Percentiles rank a stretch among this genome's conserved stretches.
Conservation (phyloP, 1,140 invertebrate species). For the Acromyrmex heyeri region DNA sequence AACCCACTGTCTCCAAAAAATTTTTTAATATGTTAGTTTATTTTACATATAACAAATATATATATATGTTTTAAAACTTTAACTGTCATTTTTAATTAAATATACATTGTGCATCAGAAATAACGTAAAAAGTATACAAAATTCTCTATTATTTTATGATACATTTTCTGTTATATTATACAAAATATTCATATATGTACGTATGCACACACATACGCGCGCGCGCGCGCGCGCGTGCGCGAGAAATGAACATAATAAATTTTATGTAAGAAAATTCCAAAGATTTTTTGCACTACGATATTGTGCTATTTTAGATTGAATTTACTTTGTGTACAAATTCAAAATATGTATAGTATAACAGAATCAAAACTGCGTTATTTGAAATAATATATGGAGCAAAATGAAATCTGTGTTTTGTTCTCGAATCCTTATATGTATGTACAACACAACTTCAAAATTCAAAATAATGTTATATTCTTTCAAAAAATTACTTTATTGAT, state of each 20-base stretch:
- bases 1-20: conserved; percentile 54
- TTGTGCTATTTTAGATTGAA: background rate
- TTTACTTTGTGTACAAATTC: background rate
- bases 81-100: background rate
- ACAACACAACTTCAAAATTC: background rate
- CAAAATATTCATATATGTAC: background rate
- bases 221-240: background rate
- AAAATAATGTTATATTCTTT: conserved; percentile 1
- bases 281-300: background rate
- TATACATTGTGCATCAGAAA: background rate
- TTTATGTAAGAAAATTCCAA: conserved; percentile 14
- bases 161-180: conserved; percentile 34
- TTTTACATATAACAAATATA: conserved; percentile 1
- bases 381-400: conserved; percentile 13
- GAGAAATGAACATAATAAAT: background rate
- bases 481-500: conserved; percentile 2
- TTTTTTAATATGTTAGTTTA: conserved; percentile 12
- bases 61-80: background rate
- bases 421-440: conserved; percentile 5
- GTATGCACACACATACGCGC: background rate
- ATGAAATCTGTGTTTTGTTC: conserved; percentile 39
- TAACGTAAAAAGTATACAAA: background rate
- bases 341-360: conserved; percentile 39
- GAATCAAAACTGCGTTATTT: conserved; percentile 31
- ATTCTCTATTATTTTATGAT: background rate